Base-by-base conservation (phyloP, 2,888 invertebrate genomes). In the Noctua comes region DNA sequence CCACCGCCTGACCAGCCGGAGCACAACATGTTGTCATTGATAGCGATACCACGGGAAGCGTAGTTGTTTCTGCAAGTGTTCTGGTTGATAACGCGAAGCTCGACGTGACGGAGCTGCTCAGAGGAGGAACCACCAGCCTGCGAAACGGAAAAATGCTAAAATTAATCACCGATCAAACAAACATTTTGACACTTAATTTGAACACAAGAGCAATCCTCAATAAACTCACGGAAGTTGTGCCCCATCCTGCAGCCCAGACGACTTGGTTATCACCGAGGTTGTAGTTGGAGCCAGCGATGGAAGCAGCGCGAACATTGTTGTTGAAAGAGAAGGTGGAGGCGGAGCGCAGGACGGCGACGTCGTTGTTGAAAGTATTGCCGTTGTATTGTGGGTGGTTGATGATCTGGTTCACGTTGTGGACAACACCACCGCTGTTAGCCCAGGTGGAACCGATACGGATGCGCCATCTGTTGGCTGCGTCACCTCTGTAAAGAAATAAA, bases 21-120 rank as follows among this genome's bases (percentile, higher is more conserved):
- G 86, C 94, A 94, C 83, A 94, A 27, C 94, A 94, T 94, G 84
- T 93, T 93, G 78, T 87, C 91, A n/a, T 90, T 93, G 48, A 94
- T 76, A 6, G 76, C 16, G 2, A 75, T 73, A 40, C 90, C 88
- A 7, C 84, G 68, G 51, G 10, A 68, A 54, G 83, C 88, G 68
- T 93, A 93, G 51, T 91, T 90, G 24, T 69, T 72, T 64, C 82
- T 86, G 86, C 93, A 93, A 2, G 71, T 78, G 0, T 0, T 31
- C 73, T 93, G 92, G 85, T 93, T 93, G 43, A 94, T 82, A 6
- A 86, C 79, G 88, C 88, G 90, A 24, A 93, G 75, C 68, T 93
- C 90, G 0, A 93, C 93, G 66, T 93, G 93, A 6, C 92, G 92
- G 0, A 94, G 89, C 46, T 91, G 90, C 59, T 93, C 92, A 1